Base-by-base conservation (phyloP, 2,797 vertebrate species). In the Sebastes minor region DNA sequence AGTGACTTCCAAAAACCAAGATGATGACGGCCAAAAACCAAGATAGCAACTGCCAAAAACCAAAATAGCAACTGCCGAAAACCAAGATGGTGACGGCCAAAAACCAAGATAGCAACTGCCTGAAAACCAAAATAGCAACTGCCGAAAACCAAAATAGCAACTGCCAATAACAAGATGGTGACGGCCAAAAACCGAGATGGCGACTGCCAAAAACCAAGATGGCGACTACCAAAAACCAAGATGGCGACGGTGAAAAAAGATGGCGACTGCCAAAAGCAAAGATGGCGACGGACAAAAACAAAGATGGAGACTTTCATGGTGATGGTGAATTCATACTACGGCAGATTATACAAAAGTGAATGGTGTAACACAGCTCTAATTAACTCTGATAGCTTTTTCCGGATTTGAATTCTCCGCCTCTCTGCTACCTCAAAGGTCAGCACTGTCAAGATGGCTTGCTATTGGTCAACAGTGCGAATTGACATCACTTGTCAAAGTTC, bases 11-110 rank as follows among this genome's bases (percentile, higher is more conserved):
- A 42, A 33, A 33, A 33, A 33, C 32, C 10, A 35, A 35, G 35
- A 38, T 38, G 1, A 0, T 0, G 2, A 14, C 12, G 0, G 25
- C 13, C 1, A 27, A 18, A 30, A 60, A 28, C 30, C 5, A 16
- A 42, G 13, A 42, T 42, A 0, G 38, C 0, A 0, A 42, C 33
- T 4, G 2, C 35, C 32, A 10, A 35, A 12, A 35, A 33, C 33
- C 3, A 33, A 33, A 1, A 33, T 33, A 3, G 11, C 33, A 1
- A 35, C 33, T 5, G 13, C 23, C 1, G 2, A 27, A 18, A 59
- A 27, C 56, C 6, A 38, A 38, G 12, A 38, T 38, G 5, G 0
- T 0, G 11, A 38, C 35, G 0, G 1, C 12, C 35, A 6, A 35
- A 13, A 35, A 35, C 10, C 8, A 3, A 32, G 10, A 35, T 32